Evolutionary conservation across 2,113 vertebrate species (phyloP).

Genomic region (Ciconia boyciana): DNA sequence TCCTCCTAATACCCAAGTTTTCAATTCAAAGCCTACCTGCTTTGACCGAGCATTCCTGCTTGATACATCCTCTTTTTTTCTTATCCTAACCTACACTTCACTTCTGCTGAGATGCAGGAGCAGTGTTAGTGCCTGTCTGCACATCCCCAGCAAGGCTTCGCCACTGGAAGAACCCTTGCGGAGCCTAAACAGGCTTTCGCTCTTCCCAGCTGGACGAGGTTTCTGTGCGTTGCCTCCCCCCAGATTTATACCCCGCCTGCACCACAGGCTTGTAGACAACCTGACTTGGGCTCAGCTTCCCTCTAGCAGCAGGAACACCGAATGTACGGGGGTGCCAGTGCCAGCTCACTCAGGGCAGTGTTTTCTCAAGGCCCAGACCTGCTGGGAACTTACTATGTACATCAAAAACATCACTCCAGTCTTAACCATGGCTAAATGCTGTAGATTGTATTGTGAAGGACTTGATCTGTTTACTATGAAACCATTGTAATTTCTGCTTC

Average conservation of each 20-base stretch:
- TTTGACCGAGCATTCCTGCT: not conserved
- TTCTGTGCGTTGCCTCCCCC: not conserved
- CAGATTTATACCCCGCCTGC: not conserved
- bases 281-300: conserved; percentile 26
- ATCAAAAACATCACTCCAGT: conserved; percentile 62
- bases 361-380: conserved; percentile 27
- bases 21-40: not conserved
- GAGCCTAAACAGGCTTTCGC: not conserved
- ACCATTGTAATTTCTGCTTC: conserved; percentile 68
- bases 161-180: not conserved
- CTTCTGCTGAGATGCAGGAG: not conserved
- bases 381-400: conserved; percentile 24
- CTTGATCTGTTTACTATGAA: conserved; percentile 63
- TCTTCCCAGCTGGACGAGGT: not conserved
- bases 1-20: not conserved
- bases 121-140: not conserved
- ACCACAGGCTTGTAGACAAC: conserved; percentile 40
- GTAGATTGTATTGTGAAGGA: conserved; percentile 64
- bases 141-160: not conserved
- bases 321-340: conserved; percentile 44
- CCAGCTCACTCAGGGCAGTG: conserved; percentile 52
- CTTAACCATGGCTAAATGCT: conserved; percentile 70
- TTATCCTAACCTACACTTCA: not conserved
- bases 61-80: not conserved
- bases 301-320: conserved; percentile 67